Conservation (phyloP, 2,797 vertebrate species). For the Anolis apletophallus region DNA sequence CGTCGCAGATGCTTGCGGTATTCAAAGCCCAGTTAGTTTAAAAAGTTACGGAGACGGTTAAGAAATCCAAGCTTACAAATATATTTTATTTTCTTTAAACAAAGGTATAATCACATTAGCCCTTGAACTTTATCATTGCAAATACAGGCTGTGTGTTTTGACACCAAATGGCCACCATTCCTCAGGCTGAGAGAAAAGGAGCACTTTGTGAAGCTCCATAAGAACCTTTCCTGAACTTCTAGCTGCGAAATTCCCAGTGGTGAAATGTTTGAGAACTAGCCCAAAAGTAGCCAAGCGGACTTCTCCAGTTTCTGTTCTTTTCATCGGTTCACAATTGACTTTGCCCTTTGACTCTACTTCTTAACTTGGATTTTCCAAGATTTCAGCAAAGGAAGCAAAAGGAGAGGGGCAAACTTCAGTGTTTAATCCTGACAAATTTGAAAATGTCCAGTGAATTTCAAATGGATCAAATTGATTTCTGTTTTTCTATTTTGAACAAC, state of each 20-base stretch:
- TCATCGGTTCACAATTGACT: neutral
- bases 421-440: neutral
- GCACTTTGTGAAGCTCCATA: neutral
- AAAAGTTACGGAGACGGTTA: neutral
- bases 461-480: too few relatives aligned
- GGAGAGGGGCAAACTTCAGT: neutral
- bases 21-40: neutral
- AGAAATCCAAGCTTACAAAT: conserved; percentile 1
- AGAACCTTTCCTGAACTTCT: neutral
- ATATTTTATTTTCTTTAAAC: conserved; percentile 10
- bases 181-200: neutral
- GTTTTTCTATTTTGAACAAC: too few relatives aligned
- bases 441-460: neutral
- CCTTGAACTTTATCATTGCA: neutral
- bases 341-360: neutral
- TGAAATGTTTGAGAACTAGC: neutral
- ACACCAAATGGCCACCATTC: neutral
- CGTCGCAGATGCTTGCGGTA: too few relatives aligned
- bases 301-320: neutral
- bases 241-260: neutral
- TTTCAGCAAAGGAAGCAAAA: neutral
- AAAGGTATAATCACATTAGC: neutral
- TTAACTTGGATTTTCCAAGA: neutral
- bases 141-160: neutral
- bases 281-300: neutral